These are phyloP conservation scores for Cataglyphis altisquamis DNA, from an alignment of 2,888 invertebrate species.

Conservation along the genomic window DNA sequence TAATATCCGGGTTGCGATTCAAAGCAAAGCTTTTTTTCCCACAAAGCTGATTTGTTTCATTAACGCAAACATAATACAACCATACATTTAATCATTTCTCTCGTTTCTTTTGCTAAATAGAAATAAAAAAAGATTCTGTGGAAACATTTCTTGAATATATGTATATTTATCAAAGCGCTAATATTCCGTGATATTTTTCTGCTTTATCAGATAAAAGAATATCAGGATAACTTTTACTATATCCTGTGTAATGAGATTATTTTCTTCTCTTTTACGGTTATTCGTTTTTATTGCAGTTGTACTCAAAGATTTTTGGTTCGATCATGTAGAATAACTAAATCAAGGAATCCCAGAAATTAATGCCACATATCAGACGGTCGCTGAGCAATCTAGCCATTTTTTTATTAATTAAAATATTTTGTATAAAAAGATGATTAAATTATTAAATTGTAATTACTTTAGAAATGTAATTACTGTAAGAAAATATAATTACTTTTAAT, in stretches of 20 bases:
- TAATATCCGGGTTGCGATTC: conserved; percentile 25
- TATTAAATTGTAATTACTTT: neutral
- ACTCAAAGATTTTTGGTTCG: neutral
- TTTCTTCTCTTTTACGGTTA: neutral
- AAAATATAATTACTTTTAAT: conserved; percentile 8
- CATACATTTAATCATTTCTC: neutral
- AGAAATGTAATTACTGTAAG: neutral
- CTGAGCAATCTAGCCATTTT: neutral
- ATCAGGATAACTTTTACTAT: neutral
- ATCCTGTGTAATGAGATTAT: neutral
- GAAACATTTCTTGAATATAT: conserved; percentile 3
- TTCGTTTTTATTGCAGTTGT: neutral
- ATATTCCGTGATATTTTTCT: neutral
- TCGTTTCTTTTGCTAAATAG: neutral
- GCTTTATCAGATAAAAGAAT: neutral
- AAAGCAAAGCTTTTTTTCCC: conserved; percentile 24
- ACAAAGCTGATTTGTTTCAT: neutral
- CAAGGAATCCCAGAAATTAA: neutral
- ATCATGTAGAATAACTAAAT: neutral
- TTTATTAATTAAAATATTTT: conserved; percentile 23
- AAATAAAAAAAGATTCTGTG: neutral
- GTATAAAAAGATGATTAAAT: neutral
- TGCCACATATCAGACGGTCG: neutral
- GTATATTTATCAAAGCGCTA: neutral
- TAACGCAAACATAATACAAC: neutral